Percentiles rank a stretch among this genome's conserved stretches.
Conservation (phyloP, 2,888 invertebrate species). For the Tenodera sinensis region DNA sequence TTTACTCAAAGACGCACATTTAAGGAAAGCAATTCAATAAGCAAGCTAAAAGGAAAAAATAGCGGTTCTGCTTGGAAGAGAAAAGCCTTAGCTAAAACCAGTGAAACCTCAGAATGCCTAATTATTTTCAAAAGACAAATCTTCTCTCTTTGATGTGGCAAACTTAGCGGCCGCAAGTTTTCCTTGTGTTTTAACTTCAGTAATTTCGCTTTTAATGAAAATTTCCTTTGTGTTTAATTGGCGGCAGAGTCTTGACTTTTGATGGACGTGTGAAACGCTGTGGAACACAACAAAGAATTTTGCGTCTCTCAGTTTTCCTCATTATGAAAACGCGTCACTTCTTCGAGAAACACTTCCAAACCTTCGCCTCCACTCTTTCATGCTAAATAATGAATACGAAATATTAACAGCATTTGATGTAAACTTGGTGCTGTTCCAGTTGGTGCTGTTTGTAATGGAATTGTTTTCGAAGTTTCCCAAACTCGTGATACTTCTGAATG, state of each 20-base stretch:
- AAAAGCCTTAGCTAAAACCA: neutral
- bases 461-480: too few species aligned
- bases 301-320: neutral
- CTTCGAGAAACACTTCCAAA: neutral
- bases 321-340: neutral
- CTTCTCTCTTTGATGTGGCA: neutral
- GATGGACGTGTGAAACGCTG: neutral
- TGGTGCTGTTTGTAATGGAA: too few species aligned
- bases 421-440: too few species aligned
- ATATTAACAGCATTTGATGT: too few species aligned
- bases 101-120: too few species aligned
- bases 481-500: too few species aligned
- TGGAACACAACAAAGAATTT: neutral
- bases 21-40: too few species aligned
- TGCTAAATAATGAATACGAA: too few species aligned
- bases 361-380: neutral
- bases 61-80: neutral
- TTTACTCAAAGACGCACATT: too few species aligned
- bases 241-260: neutral
- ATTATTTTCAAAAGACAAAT: neutral
- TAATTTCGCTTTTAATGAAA: neutral
- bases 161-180: neutral
- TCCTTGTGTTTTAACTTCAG: neutral
- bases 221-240: neutral
- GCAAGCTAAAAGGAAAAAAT: neutral